phyloP scores from a whole-genome alignment of 2,888 invertebrate genomes.

The Zaprionus bogoriensis region DNA sequence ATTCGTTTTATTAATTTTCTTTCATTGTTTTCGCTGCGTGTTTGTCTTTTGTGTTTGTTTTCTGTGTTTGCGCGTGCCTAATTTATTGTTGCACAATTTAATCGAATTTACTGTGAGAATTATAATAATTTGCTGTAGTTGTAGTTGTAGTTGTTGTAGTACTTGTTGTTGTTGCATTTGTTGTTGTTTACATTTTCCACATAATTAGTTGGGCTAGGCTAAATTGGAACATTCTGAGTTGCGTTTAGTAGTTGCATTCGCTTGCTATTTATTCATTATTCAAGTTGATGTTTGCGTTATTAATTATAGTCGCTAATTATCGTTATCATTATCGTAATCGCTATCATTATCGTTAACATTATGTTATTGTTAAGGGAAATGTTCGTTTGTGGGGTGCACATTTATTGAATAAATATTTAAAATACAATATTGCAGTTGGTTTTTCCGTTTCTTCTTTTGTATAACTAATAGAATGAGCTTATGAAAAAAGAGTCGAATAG shows the following conservation, averaged over 20 bases:
- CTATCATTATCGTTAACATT: constrained; percentile 25
- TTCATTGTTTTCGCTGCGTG: constrained; percentile 16
- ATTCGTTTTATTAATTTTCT: constrained; percentile 26
- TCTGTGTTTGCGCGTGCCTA: constrained; percentile 42
- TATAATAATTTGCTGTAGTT: constrained; percentile 22
- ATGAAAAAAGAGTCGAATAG: constrained; percentile 34
- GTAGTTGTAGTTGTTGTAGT: constrained; percentile 27
- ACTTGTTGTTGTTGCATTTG: constrained; percentile 6
- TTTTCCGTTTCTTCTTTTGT: constrained; percentile 40
- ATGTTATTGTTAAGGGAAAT: constrained; percentile 25
- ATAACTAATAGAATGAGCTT: constrained; percentile 43
- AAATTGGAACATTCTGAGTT: constrained; percentile 75
- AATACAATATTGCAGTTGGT: constrained; percentile 76
- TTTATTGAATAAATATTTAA: constrained; percentile 76
- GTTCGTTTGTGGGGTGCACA: no score
- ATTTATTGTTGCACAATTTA: constrained; percentile 64
- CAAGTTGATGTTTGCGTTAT: constrained; percentile 51
- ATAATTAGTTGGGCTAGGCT: constrained; percentile 71
- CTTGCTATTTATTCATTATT: constrained; percentile 32
- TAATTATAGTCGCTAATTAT: constrained; percentile 59
- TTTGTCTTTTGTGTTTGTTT: constrained; percentile 29
- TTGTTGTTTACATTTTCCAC: constrained; percentile 41
- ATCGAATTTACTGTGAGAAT: constrained; percentile 38
- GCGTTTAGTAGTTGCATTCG: constrained; percentile 56
- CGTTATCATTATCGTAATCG: constrained; percentile 36